These are phyloP conservation scores for Myzus persicae DNA, from an alignment of 1,140 invertebrate species.

Conservation along the genomic window DNA sequence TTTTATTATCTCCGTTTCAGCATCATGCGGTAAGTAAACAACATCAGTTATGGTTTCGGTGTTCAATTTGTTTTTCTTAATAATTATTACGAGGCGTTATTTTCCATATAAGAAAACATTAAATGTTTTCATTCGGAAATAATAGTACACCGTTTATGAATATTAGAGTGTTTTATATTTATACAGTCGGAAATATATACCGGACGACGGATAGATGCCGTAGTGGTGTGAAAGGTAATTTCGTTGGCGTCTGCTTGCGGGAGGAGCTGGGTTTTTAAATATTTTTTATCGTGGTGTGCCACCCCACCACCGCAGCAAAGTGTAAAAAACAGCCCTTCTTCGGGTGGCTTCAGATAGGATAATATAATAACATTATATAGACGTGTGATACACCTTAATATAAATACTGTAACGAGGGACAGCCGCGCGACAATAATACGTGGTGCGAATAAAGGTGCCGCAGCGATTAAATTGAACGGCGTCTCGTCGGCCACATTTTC, in stretches of 20 bases:
- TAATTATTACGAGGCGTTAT: too few relatives aligned
- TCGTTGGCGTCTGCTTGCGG: neutral
- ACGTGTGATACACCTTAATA: neutral
- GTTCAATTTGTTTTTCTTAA: too few relatives aligned
- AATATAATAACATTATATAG: neutral
- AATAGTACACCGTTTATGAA: neutral
- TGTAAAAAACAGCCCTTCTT: neutral
- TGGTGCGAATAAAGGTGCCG: neutral
- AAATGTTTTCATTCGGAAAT: neutral
- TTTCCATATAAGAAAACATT: too few relatives aligned
- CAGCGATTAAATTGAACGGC: constrained; percentile 23
- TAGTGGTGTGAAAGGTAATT: neutral
- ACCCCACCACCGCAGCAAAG: neutral
- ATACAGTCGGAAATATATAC: neutral
- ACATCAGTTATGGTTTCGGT: too few relatives aligned
- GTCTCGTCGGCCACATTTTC: neutral
- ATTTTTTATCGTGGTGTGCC: neutral
- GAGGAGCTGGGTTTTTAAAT: neutral
- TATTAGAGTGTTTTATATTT: neutral
- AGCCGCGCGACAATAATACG: neutral
- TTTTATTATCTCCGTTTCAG: too few relatives aligned
- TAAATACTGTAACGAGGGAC: neutral
- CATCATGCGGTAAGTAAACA: too few relatives aligned
- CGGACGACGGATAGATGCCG: neutral
- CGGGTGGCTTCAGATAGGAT: neutral